A percentile compares a stretch with the other conserved stretches of the same genome.
These are phyloP conservation scores for Heliconius himera DNA, from an alignment of 1,140 invertebrate genomes.

Conservation along the genomic window DNA sequence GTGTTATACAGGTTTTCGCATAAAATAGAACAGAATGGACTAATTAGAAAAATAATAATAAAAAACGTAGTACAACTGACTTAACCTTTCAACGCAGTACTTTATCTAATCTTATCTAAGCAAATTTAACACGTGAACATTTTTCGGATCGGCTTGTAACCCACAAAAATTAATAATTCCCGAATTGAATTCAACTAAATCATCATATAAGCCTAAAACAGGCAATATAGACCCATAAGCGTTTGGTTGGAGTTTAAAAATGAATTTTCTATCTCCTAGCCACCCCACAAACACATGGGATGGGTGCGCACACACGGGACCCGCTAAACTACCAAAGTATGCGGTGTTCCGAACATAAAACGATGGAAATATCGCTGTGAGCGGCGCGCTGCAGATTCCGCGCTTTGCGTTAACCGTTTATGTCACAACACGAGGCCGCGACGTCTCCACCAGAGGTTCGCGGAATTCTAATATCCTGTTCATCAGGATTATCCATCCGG, in stretches of 20 bases:
- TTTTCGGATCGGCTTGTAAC: no score
- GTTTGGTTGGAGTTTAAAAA: conserved; percentile 16
- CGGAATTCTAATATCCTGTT: conserved; percentile 52
- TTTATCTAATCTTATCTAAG: no score
- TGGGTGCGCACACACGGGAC: conserved; percentile 7
- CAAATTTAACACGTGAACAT: no score
- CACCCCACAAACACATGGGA: neutral
- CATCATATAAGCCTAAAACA: neutral
- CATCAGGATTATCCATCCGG: conserved; percentile 40
- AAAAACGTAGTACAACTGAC: no score
- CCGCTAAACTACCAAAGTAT: conserved; percentile 29
- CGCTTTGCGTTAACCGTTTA: conserved; percentile 38
- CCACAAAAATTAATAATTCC: no score
- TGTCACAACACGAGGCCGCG: conserved; percentile 32
- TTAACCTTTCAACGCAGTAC: no score
- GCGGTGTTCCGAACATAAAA: conserved; percentile 26
- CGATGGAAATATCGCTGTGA: conserved; percentile 33
- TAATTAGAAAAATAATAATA: no score
- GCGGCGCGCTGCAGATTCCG: conserved; percentile 37
- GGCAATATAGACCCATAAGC: neutral
- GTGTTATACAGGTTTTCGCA: no score
- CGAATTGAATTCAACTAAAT: no score
- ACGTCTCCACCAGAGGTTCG: conserved; percentile 38
- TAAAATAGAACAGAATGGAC: no score
- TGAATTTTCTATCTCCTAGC: neutral